Evolutionary conservation across 2,888 invertebrate species (phyloP), one percentile per base, ranked within the genome.

Genomic region (Deilephila porcellus): DNA sequence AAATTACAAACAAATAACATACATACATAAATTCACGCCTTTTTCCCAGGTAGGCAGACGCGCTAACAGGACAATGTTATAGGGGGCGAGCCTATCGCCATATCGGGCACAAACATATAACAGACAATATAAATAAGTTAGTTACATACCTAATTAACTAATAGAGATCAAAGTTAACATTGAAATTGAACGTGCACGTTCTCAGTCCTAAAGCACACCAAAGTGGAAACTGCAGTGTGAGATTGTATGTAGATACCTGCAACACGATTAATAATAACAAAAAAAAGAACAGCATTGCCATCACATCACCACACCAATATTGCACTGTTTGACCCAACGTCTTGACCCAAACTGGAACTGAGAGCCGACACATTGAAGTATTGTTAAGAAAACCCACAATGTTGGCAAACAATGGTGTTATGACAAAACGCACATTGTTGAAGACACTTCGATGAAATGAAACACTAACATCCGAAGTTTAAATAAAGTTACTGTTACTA

Each of bases 211-310:
- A 71, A 14, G 75, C 76, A 74, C 86, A 88, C 82, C 81, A 85
- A 77, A 87, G 77, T 11, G 86, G 86, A 63, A 88, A 80, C 59
- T 76, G 78, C n/a, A 86, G 70, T n/a, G 85, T 85, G 70, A 84
- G 70, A 78, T 85, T 86, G 73, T 82, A 86, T 64, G 79, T 72
- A 67, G 80, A 82, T 90, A 90, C 90, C 89, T 90, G 84, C 20
- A 85, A 56, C 6, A 85, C 20, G 7, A 79, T 71, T 59, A 86
- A 64, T 20, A 86, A 52, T 71, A 85, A 17, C 70, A 86, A 72
- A 4, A 82, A 70, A 72, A 82, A 73, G 77, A 77, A 78, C 56
- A 77, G 25, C 64, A 76, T 71, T 17, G 76, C 76, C 78, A 80
- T 79, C 72, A 75, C 74, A 70, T 29, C 70, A 72, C 53, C 4